A percentile compares a stretch with the other conserved stretches of the same genome.
phyloP scores from a whole-genome alignment of 2,113 vertebrate genomes.

The Lophochroa leadbeateri region DNA sequence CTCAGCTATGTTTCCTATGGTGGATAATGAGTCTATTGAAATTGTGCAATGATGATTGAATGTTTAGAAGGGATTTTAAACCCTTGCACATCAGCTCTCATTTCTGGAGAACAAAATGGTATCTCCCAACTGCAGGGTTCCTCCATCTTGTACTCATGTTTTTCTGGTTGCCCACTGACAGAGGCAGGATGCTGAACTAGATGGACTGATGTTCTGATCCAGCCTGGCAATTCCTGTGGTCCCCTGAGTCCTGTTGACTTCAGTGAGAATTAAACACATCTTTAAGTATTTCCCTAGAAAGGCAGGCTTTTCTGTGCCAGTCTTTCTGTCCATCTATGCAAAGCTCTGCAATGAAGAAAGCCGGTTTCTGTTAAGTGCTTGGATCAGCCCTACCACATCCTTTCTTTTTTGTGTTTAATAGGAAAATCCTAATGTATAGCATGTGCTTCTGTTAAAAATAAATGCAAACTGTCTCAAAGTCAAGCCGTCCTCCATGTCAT shows the following conservation, averaged over 20 bases:
- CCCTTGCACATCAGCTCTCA: neutral
- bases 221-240: neutral
- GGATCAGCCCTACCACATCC: neutral
- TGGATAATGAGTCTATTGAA: neutral
- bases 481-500: fast-evolving
- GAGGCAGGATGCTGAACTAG: neutral
- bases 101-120: slow-evolving; percentile 19
- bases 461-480: neutral
- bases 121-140: neutral
- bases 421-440: neutral
- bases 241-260: neutral
- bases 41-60: neutral
- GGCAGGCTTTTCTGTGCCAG: neutral
- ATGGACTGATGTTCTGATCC: neutral
- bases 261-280: neutral
- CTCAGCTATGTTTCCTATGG: neutral
- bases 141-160: neutral
- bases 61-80: neutral
- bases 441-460: neutral
- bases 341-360: neutral
- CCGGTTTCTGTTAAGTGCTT: neutral
- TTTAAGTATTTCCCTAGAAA: neutral
- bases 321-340: neutral
- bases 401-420: neutral
- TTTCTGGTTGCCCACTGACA: neutral